Conservation (phyloP, 1,140 invertebrate genomes). For the Babylonia areolata region DNA sequence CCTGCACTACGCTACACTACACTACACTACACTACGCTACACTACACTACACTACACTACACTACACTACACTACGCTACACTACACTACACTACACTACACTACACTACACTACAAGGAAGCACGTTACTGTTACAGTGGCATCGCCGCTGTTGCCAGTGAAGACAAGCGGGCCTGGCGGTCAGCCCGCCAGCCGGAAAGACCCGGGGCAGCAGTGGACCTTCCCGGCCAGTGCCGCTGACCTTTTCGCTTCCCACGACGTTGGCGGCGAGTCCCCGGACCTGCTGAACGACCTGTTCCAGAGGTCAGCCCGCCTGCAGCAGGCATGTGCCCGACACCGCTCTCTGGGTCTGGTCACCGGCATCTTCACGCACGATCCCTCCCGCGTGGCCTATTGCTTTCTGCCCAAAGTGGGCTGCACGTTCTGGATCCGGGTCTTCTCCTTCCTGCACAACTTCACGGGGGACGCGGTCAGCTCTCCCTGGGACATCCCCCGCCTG, state of each 20-base stretch:
- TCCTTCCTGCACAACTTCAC: conserved; percentile 26
- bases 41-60: too few relatives aligned
- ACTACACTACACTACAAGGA: too few relatives aligned
- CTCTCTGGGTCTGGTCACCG: background rate
- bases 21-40: too few relatives aligned
- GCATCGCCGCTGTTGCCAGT: too few relatives aligned
- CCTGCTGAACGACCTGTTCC: background rate
- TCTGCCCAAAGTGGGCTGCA: conserved; percentile 32
- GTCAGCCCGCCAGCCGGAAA: too few relatives aligned
- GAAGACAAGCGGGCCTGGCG: too few relatives aligned
- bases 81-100: too few relatives aligned
- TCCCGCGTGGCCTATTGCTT: conserved; percentile 31
- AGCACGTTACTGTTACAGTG: too few relatives aligned
- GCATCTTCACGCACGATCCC: conserved; percentile 14
- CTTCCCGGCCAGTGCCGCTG: background rate
- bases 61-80: too few relatives aligned
- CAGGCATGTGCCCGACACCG: background rate
- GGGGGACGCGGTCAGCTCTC: background rate
- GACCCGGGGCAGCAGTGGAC: too few relatives aligned
- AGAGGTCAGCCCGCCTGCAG: background rate
- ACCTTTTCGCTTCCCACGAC: background rate
- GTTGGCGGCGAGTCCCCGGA: background rate
- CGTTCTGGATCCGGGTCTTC: conserved; percentile 30
- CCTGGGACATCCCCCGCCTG: conserved; percentile 8
- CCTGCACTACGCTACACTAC: too few relatives aligned